Evolutionary conservation across 1,140 invertebrate species (phyloP).

Genomic region (Drosophila ananassae): DNA sequence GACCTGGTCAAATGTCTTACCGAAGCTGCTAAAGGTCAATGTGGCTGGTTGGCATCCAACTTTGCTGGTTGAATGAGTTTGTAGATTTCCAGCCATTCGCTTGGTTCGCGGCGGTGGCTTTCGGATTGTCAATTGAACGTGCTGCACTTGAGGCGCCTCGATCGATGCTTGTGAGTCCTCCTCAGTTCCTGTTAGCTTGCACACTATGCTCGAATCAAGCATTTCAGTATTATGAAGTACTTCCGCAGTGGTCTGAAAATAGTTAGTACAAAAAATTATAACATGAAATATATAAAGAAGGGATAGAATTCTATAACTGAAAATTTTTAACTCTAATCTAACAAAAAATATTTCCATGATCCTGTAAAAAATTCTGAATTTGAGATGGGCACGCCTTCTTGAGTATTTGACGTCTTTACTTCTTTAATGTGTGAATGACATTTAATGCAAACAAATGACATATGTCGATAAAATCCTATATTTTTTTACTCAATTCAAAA

Average conservation of each 20-base stretch:
- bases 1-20: slow-evolving; percentile 82
- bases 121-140: slow-evolving; percentile 73
- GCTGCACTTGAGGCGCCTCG: slow-evolving; percentile 47
- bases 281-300: not conserved
- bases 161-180: not conserved
- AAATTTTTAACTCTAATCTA: too few relatives aligned
- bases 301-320: too few relatives aligned
- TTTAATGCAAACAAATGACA: too few relatives aligned
- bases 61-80: not conserved
- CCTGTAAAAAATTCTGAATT: too few relatives aligned
- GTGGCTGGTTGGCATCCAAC: slow-evolving; percentile 14
- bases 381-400: too few relatives aligned
- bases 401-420: too few relatives aligned
- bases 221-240: not conserved
- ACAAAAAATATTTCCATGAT: too few relatives aligned
- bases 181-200: not conserved
- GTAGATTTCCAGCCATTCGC: not conserved
- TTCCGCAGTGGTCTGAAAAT: not conserved
- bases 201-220: not conserved
- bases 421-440: too few relatives aligned
- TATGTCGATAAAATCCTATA: too few relatives aligned
- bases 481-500: too few relatives aligned
- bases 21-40: slow-evolving; percentile 54
- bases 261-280: not conserved
- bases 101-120: slow-evolving; percentile 65